A percentile compares a stretch with the other conserved stretches of the same genome.
Conservation (phyloP, 2,888 invertebrate species). For the Ypsolopha scabrella region DNA sequence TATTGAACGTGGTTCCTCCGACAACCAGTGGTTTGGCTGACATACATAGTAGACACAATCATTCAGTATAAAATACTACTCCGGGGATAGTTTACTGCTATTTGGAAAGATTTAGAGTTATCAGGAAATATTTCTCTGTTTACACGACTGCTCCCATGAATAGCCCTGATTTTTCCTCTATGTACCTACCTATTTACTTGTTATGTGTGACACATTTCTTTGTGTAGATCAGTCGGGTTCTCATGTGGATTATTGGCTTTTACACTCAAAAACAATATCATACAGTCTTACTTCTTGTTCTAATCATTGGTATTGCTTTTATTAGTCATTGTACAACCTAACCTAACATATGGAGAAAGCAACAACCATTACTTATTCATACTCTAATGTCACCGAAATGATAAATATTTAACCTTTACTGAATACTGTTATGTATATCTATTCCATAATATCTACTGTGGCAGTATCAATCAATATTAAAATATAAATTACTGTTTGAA, state of each 20-base stretch:
- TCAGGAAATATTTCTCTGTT: background rate
- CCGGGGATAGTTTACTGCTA: too few relatives aligned
- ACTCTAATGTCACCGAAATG: background rate
- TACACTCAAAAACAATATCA: background rate
- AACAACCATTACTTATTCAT: background rate
- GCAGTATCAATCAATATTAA: too few relatives aligned
- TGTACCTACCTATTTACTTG: too few relatives aligned
- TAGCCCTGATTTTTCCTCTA: too few relatives aligned
- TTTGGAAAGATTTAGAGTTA: background rate
- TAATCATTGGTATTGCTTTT: background rate
- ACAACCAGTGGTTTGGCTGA: conserved; percentile 48
- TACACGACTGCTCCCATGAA: background rate
- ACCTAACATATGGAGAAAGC: background rate
- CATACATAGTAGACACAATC: conserved; percentile 42
- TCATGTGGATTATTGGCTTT: background rate
- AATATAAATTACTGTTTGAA: too few relatives aligned
- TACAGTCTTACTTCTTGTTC: too few relatives aligned
- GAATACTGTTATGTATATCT: too few relatives aligned
- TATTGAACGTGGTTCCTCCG: conserved; percentile 62
- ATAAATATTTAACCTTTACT: background rate
- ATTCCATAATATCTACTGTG: too few relatives aligned
- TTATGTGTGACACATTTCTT: too few relatives aligned
- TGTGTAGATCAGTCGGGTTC: background rate
- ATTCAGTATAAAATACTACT: conserved; percentile 23
- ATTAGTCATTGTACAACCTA: background rate